Evolutionary conservation across 1,140 invertebrate species (phyloP).

Genomic region (Psilanteris sp.): DNA sequence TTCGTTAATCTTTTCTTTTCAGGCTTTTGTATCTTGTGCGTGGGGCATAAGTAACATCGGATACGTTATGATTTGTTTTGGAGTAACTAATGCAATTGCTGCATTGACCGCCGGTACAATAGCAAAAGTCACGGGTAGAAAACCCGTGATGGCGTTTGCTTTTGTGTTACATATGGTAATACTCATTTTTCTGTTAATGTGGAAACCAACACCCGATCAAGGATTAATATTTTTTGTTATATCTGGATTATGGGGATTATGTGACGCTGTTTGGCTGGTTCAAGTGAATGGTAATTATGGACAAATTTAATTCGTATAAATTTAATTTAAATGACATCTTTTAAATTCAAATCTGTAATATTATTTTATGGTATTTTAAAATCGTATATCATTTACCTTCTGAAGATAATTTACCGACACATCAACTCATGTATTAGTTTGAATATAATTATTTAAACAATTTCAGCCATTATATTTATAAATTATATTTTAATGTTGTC

Average conservation of each 20-base stretch:
- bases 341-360: too few relatives aligned
- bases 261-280: slow-evolving; percentile 95
- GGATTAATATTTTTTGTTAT: slow-evolving; percentile 89
- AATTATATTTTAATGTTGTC: slow-evolving; percentile 41
- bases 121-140: slow-evolving; percentile 89
- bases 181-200: slow-evolving; percentile 84
- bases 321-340: too few relatives aligned
- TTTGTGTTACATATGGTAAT: slow-evolving; percentile 85
- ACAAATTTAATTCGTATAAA: background rate
- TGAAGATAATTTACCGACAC: too few relatives aligned
- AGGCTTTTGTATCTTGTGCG: slow-evolving; percentile 94
- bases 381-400: too few relatives aligned
- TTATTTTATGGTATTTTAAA: too few relatives aligned
- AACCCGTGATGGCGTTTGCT: slow-evolving; percentile 87
- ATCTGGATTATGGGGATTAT: slow-evolving; percentile 93
- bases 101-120: slow-evolving; percentile 89
- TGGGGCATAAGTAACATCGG: slow-evolving; percentile 94
- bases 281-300: slow-evolving; percentile 92
- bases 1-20: too few relatives aligned
- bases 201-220: slow-evolving; percentile 87
- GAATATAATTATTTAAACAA: too few relatives aligned
- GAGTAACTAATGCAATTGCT: slow-evolving; percentile 89
- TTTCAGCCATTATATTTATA: too few relatives aligned
- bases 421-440: too few relatives aligned
- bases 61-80: slow-evolving; percentile 95